Base-by-base conservation (phyloP, 1,140 invertebrate genomes). In the Neodiprion fabricii region DNA sequence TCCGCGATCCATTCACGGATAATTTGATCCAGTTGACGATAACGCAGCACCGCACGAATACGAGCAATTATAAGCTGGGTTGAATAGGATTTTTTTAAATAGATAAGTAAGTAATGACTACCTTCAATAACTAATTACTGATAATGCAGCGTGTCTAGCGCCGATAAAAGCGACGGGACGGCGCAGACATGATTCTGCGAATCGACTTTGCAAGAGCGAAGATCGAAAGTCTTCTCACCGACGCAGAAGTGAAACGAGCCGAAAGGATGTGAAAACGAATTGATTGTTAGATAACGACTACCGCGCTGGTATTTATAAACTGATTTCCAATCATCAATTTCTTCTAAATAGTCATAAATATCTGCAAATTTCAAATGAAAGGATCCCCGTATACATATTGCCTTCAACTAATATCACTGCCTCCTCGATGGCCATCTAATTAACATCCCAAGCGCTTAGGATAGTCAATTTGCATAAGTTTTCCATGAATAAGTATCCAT, bases 11-110 rank as follows among this genome's bases (percentile, higher is more conserved):
- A 83, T 81, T 79, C 77, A 79, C 78, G 77, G 81, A 83, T 84
- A 85, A 85, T 85, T 85, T 84, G 84, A 85, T 85, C 81, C 75
- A 72, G 82, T 84, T 81, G 80, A 80, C 80, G 84, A 85, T 85
- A 85, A 85, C 53, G n/a, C 53, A 61, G n/a, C 53, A 79, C 80
- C 75, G 80, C 80, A 82, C 79, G n/a, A 83, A 80, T 81, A 80
- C 4, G 28, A 40, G 40, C n/a, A 50, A 48, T 71, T 21, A 14
- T 10, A 8, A 14, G 68, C 21, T 69, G 4, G 67, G 21, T 11
- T 61, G 11, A 12, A n/a, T 61, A 61, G 53, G 5, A 3, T 40
- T 40, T 40, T 40, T 40, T 5, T 40, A 40, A 61, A 61, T 14
- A 61, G 53, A 61, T 12, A 61, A 61, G n/a, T 61, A 61, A 14